Conservation (phyloP, 1,140 invertebrate species). For the Steinernema khuongi region DNA sequence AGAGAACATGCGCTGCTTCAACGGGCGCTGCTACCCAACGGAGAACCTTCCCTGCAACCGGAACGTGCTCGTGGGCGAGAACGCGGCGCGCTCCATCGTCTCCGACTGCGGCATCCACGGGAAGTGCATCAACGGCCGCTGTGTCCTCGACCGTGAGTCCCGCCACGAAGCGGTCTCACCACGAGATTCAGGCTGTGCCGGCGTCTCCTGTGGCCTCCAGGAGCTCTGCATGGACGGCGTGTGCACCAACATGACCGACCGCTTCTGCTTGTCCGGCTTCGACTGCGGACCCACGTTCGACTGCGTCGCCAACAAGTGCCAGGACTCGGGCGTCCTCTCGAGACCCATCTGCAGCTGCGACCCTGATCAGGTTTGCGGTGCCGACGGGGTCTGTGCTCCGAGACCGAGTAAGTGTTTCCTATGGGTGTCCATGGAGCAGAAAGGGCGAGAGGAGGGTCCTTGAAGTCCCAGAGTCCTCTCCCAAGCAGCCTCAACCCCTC, state of each 20-base stretch:
- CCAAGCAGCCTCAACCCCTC: constrained; percentile 30
- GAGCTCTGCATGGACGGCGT: constrained; percentile 52
- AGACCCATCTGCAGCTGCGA: constrained; percentile 28
- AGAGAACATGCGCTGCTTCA: constrained; percentile 43
- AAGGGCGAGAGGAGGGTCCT: constrained; percentile 34
- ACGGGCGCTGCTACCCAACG: constrained; percentile 43
- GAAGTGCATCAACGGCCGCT: constrained; percentile 51
- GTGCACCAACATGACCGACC: constrained; percentile 39
- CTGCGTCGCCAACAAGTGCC: constrained; percentile 43
- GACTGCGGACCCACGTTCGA: constrained; percentile 49
- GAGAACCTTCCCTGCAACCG: constrained; percentile 42
- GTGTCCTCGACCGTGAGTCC: constrained; percentile 47
- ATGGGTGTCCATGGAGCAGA: too few relatives aligned
- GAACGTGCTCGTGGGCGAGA: constrained; percentile 50
- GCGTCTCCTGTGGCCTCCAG: constrained; percentile 46
- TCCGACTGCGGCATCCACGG: constrained; percentile 49
- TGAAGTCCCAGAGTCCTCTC: constrained; percentile 41
- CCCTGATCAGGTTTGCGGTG: constrained; percentile 5
- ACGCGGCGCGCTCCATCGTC: constrained; percentile 42
- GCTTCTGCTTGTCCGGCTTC: constrained; percentile 51
- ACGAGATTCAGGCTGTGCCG: constrained; percentile 42
- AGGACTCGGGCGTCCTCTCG: background rate
- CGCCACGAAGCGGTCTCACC: background rate
- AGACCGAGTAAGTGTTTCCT: background rate
- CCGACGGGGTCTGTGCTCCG: constrained; percentile 17